Evolutionary conservation across 2,113 vertebrate species (phyloP).

Genomic region (Mesoclemmys tuberculata): DNA sequence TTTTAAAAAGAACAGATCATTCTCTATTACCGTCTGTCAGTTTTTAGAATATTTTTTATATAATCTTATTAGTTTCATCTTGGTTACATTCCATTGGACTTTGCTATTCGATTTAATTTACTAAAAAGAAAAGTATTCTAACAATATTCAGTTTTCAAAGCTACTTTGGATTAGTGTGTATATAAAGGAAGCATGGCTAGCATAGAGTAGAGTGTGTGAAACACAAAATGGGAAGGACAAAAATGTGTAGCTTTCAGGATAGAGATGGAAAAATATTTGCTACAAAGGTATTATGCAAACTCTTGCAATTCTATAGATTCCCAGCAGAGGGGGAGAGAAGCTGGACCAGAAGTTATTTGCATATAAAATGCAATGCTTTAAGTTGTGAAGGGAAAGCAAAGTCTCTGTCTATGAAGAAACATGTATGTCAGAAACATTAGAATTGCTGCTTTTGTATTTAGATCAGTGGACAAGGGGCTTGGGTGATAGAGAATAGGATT

Average conservation of each 20-base stretch:
- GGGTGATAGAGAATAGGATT: background rate
- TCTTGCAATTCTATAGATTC: constrained; percentile 60
- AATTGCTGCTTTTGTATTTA: constrained; percentile 28
- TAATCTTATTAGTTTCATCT: background rate
- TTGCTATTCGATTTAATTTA: background rate
- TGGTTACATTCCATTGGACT: background rate
- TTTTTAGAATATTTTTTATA: background rate
- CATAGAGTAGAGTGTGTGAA: background rate
- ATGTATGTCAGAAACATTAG: background rate
- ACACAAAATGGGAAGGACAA: background rate
- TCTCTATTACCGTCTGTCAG: background rate
- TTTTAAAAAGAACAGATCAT: background rate
- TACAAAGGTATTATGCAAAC: background rate
- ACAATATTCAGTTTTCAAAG: background rate
- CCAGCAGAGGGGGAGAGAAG: constrained; percentile 78
- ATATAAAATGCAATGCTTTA: background rate
- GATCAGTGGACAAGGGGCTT: background rate
- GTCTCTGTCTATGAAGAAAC: background rate
- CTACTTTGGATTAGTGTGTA: background rate
- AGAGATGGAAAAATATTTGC: accelerated
- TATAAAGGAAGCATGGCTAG: background rate
- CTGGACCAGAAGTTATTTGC: constrained; percentile 41
- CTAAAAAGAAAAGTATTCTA: background rate
- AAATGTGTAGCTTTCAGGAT: background rate
- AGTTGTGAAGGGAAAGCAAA: background rate